Percentiles rank a stretch among this genome's conserved stretches.
Evolutionary conservation across 2,888 invertebrate species (phyloP).

Genomic region (Ophraella communa): DNA sequence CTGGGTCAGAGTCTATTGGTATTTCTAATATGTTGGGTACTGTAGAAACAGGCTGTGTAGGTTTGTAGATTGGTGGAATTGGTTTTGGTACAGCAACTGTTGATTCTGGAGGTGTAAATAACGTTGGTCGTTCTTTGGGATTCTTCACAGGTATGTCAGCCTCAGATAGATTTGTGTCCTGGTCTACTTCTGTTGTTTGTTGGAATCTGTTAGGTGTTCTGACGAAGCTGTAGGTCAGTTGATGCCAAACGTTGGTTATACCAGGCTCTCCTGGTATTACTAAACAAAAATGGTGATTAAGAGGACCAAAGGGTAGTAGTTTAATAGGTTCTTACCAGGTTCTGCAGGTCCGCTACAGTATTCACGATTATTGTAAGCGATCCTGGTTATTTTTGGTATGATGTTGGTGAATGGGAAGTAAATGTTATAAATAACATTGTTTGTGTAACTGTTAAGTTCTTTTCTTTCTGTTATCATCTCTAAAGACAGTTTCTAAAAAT

Average conservation of each 20-base stretch:
- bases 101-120: background rate
- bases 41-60: background rate
- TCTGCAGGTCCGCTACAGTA: slow-evolving; percentile 49
- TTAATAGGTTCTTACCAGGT: slow-evolving; percentile 38
- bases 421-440: slow-evolving; percentile 39
- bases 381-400: slow-evolving; percentile 49
- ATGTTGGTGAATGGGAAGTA: slow-evolving; percentile 46
- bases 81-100: background rate
- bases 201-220: slow-evolving; percentile 8
- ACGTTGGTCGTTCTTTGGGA: slow-evolving; percentile 2
- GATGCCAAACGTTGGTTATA: slow-evolving; percentile 41
- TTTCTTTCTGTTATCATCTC: slow-evolving; percentile 40
- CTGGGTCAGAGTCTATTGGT: background rate
- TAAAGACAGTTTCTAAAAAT: slow-evolving; percentile 44
- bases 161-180: slow-evolving; percentile 24
- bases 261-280: slow-evolving; percentile 41
- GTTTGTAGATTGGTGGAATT: background rate
- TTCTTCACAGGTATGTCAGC: slow-evolving; percentile 30
- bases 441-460: slow-evolving; percentile 32
- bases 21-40: background rate
- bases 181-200: background rate
- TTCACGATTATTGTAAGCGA: slow-evolving; percentile 44
- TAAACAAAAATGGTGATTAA: slow-evolving; percentile 17
- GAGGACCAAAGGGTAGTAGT: background rate
- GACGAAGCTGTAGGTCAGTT: slow-evolving; percentile 29